Conservation (phyloP, 2,888 invertebrate genomes). For the Cheilosia pagana region DNA sequence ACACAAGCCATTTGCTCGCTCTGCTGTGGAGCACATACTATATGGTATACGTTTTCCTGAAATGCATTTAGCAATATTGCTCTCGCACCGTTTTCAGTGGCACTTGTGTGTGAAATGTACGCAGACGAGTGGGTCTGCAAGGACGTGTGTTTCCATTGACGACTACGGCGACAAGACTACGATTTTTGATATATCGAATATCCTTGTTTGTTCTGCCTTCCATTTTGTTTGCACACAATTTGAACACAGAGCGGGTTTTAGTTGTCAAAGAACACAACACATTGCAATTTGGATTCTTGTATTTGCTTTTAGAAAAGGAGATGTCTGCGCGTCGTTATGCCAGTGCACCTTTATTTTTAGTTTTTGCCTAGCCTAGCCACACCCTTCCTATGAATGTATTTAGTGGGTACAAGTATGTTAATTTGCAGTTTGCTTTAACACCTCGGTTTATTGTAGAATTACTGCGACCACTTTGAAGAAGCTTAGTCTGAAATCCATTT, state of each 20-base stretch:
- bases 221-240: slow-evolving; percentile 75
- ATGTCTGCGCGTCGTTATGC: slow-evolving; percentile 5
- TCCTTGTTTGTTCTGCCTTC: slow-evolving; percentile 73
- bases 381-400: slow-evolving; percentile 21
- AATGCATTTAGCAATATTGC: slow-evolving; percentile 62
- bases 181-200: slow-evolving; percentile 74
- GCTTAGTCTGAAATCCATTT: too few relatives aligned
- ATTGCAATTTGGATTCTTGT: slow-evolving; percentile 68
- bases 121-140: slow-evolving; percentile 17
- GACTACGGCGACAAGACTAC: slow-evolving; percentile 34
- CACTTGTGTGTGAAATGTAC: slow-evolving; percentile 27
- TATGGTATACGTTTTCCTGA: slow-evolving; percentile 42
- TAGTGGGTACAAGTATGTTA: not conserved
- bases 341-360: slow-evolving; percentile 49
- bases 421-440: too few relatives aligned
- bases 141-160: slow-evolving; percentile 59
- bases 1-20: slow-evolving; percentile 40
- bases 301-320: slow-evolving; percentile 40
- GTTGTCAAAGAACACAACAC: slow-evolving; percentile 73
- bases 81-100: slow-evolving; percentile 28
- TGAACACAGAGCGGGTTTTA: slow-evolving; percentile 68
- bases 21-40: slow-evolving; percentile 31
- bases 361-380: not conserved
- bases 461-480: too few relatives aligned
- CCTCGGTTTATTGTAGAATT: too few relatives aligned